Evolutionary conservation across 2,797 vertebrate genomes (phyloP), one percentile per base, ranked within the genome.

Genomic region (Delichon dasypus): DNA sequence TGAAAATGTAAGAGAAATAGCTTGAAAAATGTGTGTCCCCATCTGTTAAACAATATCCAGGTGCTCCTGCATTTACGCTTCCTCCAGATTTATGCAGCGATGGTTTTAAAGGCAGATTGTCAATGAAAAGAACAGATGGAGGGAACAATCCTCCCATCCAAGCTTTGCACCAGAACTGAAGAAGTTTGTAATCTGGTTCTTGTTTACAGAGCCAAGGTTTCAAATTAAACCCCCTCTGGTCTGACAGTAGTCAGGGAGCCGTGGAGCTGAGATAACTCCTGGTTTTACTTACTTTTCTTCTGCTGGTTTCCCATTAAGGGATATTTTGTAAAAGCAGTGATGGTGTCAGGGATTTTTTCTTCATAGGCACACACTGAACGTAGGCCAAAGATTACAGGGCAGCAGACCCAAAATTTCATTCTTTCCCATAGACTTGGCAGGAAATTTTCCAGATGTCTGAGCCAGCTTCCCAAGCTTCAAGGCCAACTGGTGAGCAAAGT

Each of bases 101-200:
- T 93, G 87, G 67, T 75, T 94, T 95, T 91, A 13, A 94, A 96
- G 87, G 95, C 97, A 96, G 96, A 95, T 96, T 95, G 96, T 88
- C 90, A 91, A 93, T 62, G 93, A 84, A 85, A 89, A 90, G 66
- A 91, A 88, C 94, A 97, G 94, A 97, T 94, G 94, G 92, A 91
- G 51, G 77, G n/a, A 84, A 65, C 79, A 82, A 85, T 90, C 78
- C 80, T 95, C 88, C 55, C 70, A 88, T 93, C 90, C 87, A 75
- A 94, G 90, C 55, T 91, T 89, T 90, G 82, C 91, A 81, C 73
- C 82, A 95, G 72, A 82, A 89, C 85, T 91, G 80, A 89, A 89
- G 87, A 75, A 92, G 92, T 92, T 94, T 94, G 79, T 93, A 89
- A 90, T 95, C 92, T 94, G 74, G 77, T 82, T 95, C 91, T 85